phyloP scores from a whole-genome alignment of 2,797 vertebrate genomes.

The Aselliscus stoliczkanus region DNA sequence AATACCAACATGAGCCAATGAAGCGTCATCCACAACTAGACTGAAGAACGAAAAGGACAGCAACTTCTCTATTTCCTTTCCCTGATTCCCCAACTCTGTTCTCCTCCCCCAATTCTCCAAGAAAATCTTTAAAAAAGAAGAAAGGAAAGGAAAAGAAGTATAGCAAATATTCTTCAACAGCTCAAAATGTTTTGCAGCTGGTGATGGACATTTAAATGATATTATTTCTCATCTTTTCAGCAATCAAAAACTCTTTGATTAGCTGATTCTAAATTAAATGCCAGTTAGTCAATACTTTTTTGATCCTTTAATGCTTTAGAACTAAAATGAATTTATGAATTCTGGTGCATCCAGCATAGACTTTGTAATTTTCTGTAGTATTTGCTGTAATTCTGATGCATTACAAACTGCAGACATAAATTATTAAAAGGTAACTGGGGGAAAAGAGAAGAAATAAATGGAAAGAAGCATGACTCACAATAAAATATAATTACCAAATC shows the following conservation, averaged over 20 bases:
- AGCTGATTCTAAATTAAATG: conserved; percentile 35
- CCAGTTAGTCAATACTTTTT: conserved; percentile 1
- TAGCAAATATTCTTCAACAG: background rate
- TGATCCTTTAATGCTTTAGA: conserved; percentile 41
- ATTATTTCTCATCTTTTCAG: conserved; percentile 34
- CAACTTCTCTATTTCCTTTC: too few species aligned
- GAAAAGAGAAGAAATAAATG: background rate
- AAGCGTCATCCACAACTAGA: too few species aligned
- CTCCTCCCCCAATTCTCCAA: too few species aligned
- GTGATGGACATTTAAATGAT: background rate
- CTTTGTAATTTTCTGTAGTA: conserved; percentile 17
- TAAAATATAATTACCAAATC: conserved; percentile 33
- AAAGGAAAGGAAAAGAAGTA: too few species aligned
- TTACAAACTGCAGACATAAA: conserved; percentile 8
- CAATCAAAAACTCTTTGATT: conserved; percentile 10
- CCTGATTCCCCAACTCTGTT: too few species aligned
- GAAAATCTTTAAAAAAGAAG: too few species aligned
- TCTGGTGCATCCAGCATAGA: background rate
- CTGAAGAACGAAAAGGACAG: too few species aligned
- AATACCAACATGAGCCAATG: too few species aligned
- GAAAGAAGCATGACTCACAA: conserved; percentile 14
- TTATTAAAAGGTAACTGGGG: background rate
- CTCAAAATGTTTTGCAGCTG: background rate
- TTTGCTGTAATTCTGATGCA: background rate
- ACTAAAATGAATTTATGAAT: background rate